Percentiles rank a stretch among this genome's conserved stretches.
Conservation (phyloP, 2,797 vertebrate species). For the Falco naumanni region DNA sequence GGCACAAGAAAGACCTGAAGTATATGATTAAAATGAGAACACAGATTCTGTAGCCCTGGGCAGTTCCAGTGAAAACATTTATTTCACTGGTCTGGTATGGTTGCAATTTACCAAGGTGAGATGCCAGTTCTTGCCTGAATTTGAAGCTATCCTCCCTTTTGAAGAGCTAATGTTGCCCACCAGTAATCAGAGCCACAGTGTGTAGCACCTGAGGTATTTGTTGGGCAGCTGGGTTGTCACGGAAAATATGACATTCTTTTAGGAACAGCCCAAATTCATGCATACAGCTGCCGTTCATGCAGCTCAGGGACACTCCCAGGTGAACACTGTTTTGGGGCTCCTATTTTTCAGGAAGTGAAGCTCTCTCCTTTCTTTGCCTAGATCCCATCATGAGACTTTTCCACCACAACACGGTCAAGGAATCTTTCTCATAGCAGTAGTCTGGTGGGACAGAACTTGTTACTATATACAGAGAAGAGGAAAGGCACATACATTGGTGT, state of each 20-base stretch:
- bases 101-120: neutral
- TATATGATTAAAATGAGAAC: neutral
- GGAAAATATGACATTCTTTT: neutral
- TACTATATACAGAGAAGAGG: neutral
- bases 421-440: neutral
- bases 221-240: neutral
- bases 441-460: neutral
- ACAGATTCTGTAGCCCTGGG: neutral
- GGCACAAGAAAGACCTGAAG: neutral
- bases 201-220: neutral
- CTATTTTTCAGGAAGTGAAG: neutral
- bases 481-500: neutral
- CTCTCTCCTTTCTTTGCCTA: neutral
- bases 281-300: rapidly evolving
- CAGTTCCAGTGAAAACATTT: neutral
- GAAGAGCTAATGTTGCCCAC: neutral
- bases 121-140: neutral
- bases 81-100: neutral
- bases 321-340: neutral
- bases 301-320: neutral
- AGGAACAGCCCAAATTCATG: neutral
- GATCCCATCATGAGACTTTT: neutral
- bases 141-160: neutral
- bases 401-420: neutral
- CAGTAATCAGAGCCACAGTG: neutral